A percentile compares a stretch with the other conserved stretches of the same genome.
These are phyloP conservation scores for Papilio glaucus DNA, from an alignment of 1,140 invertebrate genomes.

Conservation along the genomic window DNA sequence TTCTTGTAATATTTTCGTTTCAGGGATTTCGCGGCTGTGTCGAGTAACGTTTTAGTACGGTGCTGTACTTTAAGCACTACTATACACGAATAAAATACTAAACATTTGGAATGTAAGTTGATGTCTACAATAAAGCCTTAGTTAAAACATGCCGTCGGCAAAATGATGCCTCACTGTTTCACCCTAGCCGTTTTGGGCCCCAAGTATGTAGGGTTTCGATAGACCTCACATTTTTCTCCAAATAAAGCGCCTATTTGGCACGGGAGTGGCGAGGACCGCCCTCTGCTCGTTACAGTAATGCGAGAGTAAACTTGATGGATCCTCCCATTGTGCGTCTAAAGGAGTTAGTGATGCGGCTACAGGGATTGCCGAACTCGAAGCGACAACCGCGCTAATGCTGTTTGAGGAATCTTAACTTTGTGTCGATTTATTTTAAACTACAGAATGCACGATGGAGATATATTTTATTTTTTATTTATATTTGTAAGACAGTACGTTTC, in stretches of 20 bases:
- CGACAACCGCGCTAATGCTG: slow-evolving; percentile 5
- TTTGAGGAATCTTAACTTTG: background rate
- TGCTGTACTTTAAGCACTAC: background rate
- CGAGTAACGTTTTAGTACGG: background rate
- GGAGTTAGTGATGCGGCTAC: slow-evolving; percentile 17
- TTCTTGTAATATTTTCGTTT: background rate
- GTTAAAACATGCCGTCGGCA: background rate
- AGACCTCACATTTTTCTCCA: slow-evolving; percentile 41
- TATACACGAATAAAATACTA: background rate
- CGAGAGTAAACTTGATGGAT: slow-evolving; percentile 66
- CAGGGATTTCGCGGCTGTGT: background rate
- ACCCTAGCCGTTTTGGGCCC: background rate
- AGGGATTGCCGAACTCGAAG: background rate
- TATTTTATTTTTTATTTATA: background rate
- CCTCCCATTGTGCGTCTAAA: slow-evolving; percentile 42
- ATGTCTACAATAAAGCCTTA: background rate
- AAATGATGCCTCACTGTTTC: background rate
- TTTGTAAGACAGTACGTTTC: too few species aligned
- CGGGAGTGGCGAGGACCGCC: slow-evolving; percentile 22
- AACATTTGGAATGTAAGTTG: background rate
- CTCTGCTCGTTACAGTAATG: slow-evolving; percentile 61
- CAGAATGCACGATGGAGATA: background rate
- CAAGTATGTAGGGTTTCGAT: background rate
- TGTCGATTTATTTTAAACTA: background rate
- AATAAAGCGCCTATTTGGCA: slow-evolving; percentile 46